Evolutionary conservation across 2,888 invertebrate genomes (phyloP).

Genomic region (Cephus rjabovi): DNA sequence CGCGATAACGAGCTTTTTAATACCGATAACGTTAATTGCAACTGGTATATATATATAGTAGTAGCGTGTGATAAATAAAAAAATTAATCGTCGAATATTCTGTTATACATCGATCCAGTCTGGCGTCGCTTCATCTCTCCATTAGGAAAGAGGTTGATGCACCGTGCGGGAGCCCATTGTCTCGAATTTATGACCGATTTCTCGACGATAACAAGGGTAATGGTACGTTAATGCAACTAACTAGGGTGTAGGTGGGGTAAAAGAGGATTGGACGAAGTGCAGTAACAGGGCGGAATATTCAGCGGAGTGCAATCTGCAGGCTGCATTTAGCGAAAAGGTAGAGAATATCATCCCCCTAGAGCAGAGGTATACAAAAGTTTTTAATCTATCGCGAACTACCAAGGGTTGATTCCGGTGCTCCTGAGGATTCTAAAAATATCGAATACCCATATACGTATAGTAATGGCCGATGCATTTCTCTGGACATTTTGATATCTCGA

Average conservation of each 20-base stretch:
- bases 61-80: not conserved
- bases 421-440: not conserved
- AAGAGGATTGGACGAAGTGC: not conserved
- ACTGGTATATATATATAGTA: not conserved
- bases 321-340: not conserved
- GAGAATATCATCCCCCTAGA: not conserved
- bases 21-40: not conserved
- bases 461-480: not conserved
- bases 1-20: not conserved
- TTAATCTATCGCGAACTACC: not conserved
- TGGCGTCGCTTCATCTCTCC: not conserved
- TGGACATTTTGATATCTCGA: not conserved
- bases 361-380: not conserved
- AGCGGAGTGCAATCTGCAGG: not conserved
- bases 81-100: not conserved
- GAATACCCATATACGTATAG: not conserved
- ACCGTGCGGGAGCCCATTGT: not conserved
- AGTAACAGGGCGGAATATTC: not conserved
- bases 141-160: not conserved
- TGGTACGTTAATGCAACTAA: not conserved
- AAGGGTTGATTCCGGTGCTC: not conserved
- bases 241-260: not conserved
- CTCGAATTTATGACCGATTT: not conserved
- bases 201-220: not conserved
- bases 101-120: not conserved